Base-by-base conservation (phyloP, 2,888 invertebrate species). In the Philhelius pedissequus region DNA sequence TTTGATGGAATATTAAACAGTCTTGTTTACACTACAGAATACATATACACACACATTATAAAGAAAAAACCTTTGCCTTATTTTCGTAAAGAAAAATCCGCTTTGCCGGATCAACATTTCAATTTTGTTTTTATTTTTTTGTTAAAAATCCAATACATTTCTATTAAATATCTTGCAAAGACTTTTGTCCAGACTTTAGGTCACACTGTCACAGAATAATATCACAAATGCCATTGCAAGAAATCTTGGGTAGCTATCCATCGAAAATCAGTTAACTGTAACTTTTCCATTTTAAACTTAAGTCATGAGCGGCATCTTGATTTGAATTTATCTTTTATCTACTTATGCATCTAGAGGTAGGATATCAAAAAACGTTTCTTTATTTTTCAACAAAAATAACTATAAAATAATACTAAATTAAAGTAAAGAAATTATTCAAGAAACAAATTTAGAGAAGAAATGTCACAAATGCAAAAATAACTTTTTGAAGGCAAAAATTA, bases 191-290 rank as follows among this genome's bases (percentile, higher is more conserved):
- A 13, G 1, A 35, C 13, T 13, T 35, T 35, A 4, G 35, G 13
- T 15, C 15, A 40, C 15, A 40, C 66, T 45, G 54, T 20, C 62
- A 15, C 48, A 62, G 40, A 56, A 56, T 50, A 27, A 69, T 48
- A 22, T 78, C 73, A 78, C 56, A 68, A 78, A 73, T 62, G 38
- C 38, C 60, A 62, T 68, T 76, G 38, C 62, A 64, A 38, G 20
- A 32, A 35, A 8, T 64, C 32, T 25, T 22, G 6, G 9, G n/a
- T 35, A 11, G 48, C 18, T 38, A 78, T 82, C 18, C 48, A 78
- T 82, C 52, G 38, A 50, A 68, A 83, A 58, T 70, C 69, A 70
- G 50, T 73, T 74, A 78, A 73, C 69, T 78, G 66, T 75, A 50
- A 66, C 38, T 76, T 66, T 40, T 30, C 27, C 43, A 58, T 58